A percentile compares a stretch with the other conserved stretches of the same genome.
These are phyloP conservation scores for Teleogryllus occipitalis DNA, from an alignment of 1,140 invertebrate genomes.

Conservation along the genomic window DNA sequence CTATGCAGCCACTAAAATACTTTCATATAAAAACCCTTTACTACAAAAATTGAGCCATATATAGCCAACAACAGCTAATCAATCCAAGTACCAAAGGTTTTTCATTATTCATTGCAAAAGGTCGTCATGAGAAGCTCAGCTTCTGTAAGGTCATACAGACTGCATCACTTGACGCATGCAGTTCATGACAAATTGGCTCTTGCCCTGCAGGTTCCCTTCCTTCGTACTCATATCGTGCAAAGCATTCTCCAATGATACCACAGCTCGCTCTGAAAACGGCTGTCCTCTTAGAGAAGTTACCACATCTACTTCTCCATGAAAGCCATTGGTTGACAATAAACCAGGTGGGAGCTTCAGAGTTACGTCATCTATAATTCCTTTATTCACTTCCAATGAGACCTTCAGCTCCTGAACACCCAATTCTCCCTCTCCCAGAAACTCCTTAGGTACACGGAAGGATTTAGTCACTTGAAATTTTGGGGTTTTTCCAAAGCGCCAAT, in stretches of 20 bases:
- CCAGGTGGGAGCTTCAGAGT: conserved; percentile 26
- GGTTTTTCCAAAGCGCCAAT: conserved; percentile 82
- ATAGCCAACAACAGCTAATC: no score
- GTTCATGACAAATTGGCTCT: conserved; percentile 24
- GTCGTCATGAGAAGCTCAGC: no score
- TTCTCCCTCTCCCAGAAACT: not conserved
- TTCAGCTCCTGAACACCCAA: conserved; percentile 21
- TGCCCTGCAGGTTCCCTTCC: not conserved
- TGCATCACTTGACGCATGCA: conserved; percentile 25
- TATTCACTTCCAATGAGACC: conserved; percentile 26
- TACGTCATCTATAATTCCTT: conserved; percentile 28
- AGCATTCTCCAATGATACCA: conserved; percentile 22
- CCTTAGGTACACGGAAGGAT: conserved; percentile 26
- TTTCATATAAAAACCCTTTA: not conserved
- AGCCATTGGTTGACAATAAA: conserved; percentile 19
- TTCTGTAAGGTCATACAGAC: conserved; percentile 20
- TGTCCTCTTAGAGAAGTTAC: conserved; percentile 25
- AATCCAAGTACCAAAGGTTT: not conserved
- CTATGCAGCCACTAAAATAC: not conserved
- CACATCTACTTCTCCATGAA: conserved; percentile 22
- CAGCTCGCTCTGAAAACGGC: conserved; percentile 26
- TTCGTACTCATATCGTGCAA: not conserved
- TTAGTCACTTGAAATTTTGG: conserved; percentile 64
- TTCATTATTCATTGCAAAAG: not conserved
- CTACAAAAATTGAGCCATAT: not conserved